Conservation (phyloP, 1,140 invertebrate species). For the Delia radicum region DNA sequence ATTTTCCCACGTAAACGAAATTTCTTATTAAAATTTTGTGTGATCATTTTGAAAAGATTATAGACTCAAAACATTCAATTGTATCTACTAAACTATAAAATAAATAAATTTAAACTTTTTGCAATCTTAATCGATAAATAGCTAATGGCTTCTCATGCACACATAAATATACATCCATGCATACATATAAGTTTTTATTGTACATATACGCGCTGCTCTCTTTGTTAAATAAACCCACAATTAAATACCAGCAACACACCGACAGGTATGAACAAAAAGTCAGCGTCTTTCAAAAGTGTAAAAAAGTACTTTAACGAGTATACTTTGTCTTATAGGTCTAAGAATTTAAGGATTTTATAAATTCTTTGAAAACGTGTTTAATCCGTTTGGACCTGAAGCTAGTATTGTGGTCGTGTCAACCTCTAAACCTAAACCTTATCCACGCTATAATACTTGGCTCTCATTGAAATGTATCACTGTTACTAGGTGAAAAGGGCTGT, state of each 20-base stretch:
- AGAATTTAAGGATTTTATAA: too few relatives aligned
- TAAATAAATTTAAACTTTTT: conserved; percentile 15
- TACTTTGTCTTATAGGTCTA: too few relatives aligned
- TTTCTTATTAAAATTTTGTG: background rate
- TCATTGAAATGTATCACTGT: too few relatives aligned
- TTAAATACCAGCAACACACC: background rate
- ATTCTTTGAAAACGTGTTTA: too few relatives aligned
- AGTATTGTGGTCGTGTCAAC: too few relatives aligned
- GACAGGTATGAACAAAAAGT: background rate
- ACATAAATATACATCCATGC: background rate
- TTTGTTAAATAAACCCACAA: background rate
- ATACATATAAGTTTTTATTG: background rate
- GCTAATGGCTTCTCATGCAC: background rate
- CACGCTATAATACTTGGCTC: too few relatives aligned
- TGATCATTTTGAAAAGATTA: too few relatives aligned
- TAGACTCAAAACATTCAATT: conserved; percentile 5
- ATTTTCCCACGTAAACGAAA: background rate
- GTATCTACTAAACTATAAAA: background rate
- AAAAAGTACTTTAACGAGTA: too few relatives aligned
- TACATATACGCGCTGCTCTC: background rate
- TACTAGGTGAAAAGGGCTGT: too few relatives aligned
- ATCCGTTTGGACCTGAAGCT: too few relatives aligned
- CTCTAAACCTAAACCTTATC: too few relatives aligned
- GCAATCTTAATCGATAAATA: conserved; percentile 13
- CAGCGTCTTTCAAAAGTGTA: too few relatives aligned